Conservation (phyloP, 2,113 vertebrate species). For the Phylloscopus trochiloides region DNA sequence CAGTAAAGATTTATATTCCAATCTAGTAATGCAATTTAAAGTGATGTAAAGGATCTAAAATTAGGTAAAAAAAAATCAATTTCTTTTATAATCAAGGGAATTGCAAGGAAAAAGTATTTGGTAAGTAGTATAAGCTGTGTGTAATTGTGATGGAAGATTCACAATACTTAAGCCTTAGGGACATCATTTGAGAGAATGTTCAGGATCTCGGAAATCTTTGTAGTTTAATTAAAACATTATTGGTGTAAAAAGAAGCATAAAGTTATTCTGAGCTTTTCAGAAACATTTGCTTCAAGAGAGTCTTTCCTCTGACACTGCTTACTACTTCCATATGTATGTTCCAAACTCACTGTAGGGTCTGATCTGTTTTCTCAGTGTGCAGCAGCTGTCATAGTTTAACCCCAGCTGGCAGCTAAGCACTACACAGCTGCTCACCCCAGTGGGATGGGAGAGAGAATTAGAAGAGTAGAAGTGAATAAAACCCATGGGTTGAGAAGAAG, state of each 20-base stretch:
- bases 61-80: slow-evolving; percentile 7
- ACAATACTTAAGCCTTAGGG: neutral
- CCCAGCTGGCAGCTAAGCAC: neutral
- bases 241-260: neutral
- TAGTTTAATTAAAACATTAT: neutral
- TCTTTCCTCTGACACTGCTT: neutral
- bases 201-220: neutral
- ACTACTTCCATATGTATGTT: neutral
- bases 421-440: neutral
- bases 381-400: neutral
- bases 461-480: neutral
- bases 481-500: neutral
- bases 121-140: neutral
- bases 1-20: neutral
- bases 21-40: neutral
- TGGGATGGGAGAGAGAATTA: neutral
- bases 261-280: neutral
- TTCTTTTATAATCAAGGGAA: neutral
- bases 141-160: neutral
- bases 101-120: neutral
- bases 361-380: neutral
- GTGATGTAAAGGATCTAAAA: neutral
- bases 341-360: neutral
- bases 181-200: neutral
- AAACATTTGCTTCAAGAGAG: neutral